Base-by-base conservation (phyloP, 2,797 vertebrate genomes). In the Myripristis murdjan region DNA sequence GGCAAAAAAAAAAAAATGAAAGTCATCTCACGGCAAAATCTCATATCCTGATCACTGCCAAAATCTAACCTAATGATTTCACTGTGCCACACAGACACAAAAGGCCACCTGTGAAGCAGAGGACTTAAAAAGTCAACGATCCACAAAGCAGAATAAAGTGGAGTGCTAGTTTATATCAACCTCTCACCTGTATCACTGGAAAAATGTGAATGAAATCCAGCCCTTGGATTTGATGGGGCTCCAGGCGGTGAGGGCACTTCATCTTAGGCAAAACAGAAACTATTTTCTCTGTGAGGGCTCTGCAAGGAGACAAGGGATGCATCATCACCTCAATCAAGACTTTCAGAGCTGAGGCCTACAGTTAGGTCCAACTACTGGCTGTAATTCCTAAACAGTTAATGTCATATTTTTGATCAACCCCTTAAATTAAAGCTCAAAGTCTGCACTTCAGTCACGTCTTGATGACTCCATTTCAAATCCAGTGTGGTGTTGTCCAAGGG, bases 161-260 rank as follows among this genome's bases (percentile, higher is more conserved):
- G 16, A 6, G 44, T 16, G 44, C 44, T 47, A 2, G 16, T 47
- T 20, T 18, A 15, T 52, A 2, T 11, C 58, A 18, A 48, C 18
- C 20, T 26, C 18, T 46, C 86, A 98, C 98, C 95, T 99, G 98
- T 31, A 99, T 90, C 62, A 99, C 98, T 8, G 98, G 98, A 75
- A 98, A 99, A 77, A 99, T 98, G 84, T 99, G 98, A 87, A 99
- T 99, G 80, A 99, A 99, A 85, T 99, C 98, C 89, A 99, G 81
- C 2, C 98, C 98, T 81, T 99, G 98, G 89, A 99, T 99, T 84
- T 99, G 98, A 95, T 99, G 97, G 9, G 98, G 98, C 80, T 99
- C 98, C 83, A 99, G 89, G 20, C 96, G 95, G 78, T 99, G 98
- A 72, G 98, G 97, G 85, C 98, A 99, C 84, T 99, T 99, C 98